Base-by-base conservation (phyloP, 2,888 invertebrate species). In the Bhutanitis thaidina region DNA sequence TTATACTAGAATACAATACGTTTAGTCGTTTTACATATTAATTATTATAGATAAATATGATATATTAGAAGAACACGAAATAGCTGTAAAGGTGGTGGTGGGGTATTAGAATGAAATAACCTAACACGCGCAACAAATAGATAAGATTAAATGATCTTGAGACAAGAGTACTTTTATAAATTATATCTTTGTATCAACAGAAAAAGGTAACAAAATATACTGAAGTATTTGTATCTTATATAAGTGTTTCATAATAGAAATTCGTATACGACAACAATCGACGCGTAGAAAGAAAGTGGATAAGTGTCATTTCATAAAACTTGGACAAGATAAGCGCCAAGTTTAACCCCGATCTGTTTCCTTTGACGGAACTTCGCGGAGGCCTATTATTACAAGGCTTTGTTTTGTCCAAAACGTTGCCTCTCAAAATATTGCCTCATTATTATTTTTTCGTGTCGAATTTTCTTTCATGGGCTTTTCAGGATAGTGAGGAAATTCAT, bases 291-390 rank as follows among this genome's bases (percentile, higher is more conserved):
- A 60, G 66, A 70, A 73, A 74, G 73, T 66, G 74, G 77, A 78
- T 79, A 80, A 80, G 77, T 82, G 77, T 78, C 77, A 73, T 73
- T 71, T 64, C 63, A 64, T 58, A 61, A 69, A 82, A 81, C 65
- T 78, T 77, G 62, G 60, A 54, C 59, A 57, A 65, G 84, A 82
- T 82, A 79, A 70, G 48, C 49, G 59, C 59, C 65, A 74, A 77
- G 71, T 81, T 79, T 60, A 63, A 43, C 61, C 60, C 57, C 64
- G 69, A 69, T 70, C 67, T 62, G 61, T 62, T 60, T 53, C 54
- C 55, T 55, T 61, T 59, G 53, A 71, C 58, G 59, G 54, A 80
- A 80, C 74, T 80, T 80, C 64, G 65, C 57, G 64, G 66, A 61
- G 66, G 64, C 63, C 74, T 69, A 75, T 80, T 82, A 79, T 80